A percentile compares a stretch with the other conserved stretches of the same genome.
Conservation (phyloP, 2,797 vertebrate species). For the Protonibea diacanthus region DNA sequence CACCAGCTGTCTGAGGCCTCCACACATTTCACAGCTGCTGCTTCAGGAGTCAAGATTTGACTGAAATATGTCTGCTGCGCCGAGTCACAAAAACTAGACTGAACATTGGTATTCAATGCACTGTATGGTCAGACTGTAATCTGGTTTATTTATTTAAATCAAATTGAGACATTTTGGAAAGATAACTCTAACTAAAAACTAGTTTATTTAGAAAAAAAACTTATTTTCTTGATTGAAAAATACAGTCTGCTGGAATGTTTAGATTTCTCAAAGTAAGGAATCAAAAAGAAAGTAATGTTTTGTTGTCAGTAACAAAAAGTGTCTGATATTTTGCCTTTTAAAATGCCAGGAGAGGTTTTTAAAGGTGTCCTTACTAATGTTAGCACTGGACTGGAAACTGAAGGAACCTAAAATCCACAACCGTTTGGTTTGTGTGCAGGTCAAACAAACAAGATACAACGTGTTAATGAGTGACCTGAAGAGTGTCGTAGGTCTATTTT, state of each 20-base stretch:
- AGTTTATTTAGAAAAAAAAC: no score
- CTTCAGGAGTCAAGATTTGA: neutral
- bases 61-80: neutral
- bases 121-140: neutral
- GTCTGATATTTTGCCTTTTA: no score
- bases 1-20: slow-evolving; percentile 60
- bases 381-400: neutral
- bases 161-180: neutral
- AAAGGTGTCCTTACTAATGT: no score
- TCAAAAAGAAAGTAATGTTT: no score
- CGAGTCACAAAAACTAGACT: no score
- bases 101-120: neutral
- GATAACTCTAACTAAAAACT: no score
- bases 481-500: neutral
- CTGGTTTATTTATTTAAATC: neutral
- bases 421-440: neutral
- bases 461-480: neutral
- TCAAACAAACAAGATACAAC: neutral
- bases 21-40: slow-evolving; percentile 38
- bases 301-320: no score
- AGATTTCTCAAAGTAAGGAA: no score
- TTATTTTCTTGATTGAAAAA: no score
- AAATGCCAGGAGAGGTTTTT: no score
- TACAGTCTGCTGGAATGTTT: no score
- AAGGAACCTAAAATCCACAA: neutral